Evolutionary conservation across 2,888 invertebrate species (phyloP), one percentile per base, ranked within the genome.

Genomic region (Drosophila neonasuta): DNA sequence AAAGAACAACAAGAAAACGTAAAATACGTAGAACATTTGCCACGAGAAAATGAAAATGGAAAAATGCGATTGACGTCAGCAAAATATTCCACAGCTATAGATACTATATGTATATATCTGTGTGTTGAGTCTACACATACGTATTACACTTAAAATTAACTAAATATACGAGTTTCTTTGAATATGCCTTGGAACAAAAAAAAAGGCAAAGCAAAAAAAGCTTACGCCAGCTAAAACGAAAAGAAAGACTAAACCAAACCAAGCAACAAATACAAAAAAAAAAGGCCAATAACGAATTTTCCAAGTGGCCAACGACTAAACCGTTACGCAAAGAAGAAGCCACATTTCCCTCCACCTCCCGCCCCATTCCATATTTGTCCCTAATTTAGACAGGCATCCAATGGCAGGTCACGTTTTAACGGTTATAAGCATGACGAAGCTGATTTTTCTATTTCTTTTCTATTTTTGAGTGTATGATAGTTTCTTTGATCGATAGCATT

Each of bases 41-140:
- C 63, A 68, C 61, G 62, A 69, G 80, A 80, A 84, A 86, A 84
- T 78, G 85, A 79, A 79, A 84, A 85, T 80, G 82, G 87, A 83
- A 86, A 83, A 87, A 80, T 80, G 84, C 78, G 70, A 83, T 83
- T 83, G 83, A 83, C 83, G 83, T 83, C 83, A 83, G 83, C 83
- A 79, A 66, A 79, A 85, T 87, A 82, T 80, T 86, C 80, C 81
- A 80, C 72, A 75, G 81, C 75, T 78, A 68, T 64, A 74, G 65
- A 69, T 60, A 73, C 52, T 62, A 59, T 62, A 67, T 17, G 6
- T 29, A 24, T 61, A 41, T 17, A 17, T 51, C n/a, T 34, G 20
- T 45, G 34, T 48, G 51, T 32, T 50, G 42, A 50, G 56, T 57
- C 39, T 30, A 32, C 32, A 62, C 55, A 50, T 55, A 61, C 51